phyloP scores from a whole-genome alignment of 2,113 vertebrate genomes.

The Corvus moneduloides region DNA sequence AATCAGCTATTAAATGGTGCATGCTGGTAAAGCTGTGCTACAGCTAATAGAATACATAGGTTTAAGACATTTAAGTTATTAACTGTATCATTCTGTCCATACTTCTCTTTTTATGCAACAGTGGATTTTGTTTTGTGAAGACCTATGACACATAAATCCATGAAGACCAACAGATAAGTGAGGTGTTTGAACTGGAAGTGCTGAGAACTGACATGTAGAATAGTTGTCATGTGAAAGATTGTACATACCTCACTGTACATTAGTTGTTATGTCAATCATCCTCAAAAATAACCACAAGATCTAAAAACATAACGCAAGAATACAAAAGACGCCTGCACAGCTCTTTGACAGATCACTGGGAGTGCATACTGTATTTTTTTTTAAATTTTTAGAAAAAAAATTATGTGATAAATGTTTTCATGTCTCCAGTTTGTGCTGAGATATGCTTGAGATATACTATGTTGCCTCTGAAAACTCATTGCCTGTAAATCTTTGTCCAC shows the following conservation, averaged over 20 bases:
- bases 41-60: not conserved
- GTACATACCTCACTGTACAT: not conserved
- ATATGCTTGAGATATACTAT: not conserved
- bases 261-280: not conserved
- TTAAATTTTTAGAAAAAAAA: not conserved
- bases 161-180: not conserved
- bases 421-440: not conserved
- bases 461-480: not conserved
- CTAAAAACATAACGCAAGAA: not conserved
- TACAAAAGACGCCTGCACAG: not conserved
- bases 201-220: not conserved
- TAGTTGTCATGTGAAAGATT: not conserved
- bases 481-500: not conserved
- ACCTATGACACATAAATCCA: not conserved
- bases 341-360: not conserved
- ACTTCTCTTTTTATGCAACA: not conserved
- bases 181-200: not conserved
- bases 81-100: not conserved
- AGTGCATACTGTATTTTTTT: not conserved
- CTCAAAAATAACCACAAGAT: not conserved
- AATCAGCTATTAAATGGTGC: not conserved
- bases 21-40: not conserved
- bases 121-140: not conserved
- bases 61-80: not conserved
- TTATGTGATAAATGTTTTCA: not conserved